These are phyloP conservation scores for Chaetodon trifasciatus DNA, from an alignment of 2,797 vertebrate genomes.

Conservation along the genomic window DNA sequence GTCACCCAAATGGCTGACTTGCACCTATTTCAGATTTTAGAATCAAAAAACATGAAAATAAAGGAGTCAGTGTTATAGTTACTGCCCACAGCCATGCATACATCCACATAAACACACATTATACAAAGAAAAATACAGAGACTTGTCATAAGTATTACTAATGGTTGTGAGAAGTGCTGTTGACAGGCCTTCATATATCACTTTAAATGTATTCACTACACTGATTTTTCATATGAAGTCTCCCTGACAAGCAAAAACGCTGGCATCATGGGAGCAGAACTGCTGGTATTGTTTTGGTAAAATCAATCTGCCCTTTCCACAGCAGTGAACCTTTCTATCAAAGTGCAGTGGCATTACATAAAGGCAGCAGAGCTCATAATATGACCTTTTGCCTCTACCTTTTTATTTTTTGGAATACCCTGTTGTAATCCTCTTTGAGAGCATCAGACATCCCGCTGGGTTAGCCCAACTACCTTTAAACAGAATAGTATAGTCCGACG, in stretches of 20 bases:
- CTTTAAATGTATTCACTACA: background rate
- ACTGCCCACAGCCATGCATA: background rate
- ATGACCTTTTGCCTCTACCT: slow-evolving; percentile 33
- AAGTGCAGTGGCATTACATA: slow-evolving; percentile 27
- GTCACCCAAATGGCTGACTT: slow-evolving; percentile 6
- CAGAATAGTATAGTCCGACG: background rate
- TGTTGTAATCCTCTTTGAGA: slow-evolving; percentile 37
- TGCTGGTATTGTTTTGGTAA: background rate
- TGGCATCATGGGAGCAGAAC: background rate
- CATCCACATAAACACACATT: background rate
- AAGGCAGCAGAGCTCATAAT: slow-evolving; percentile 9
- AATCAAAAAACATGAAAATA: background rate
- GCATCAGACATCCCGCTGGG: background rate
- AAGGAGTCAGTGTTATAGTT: background rate
- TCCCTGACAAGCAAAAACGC: background rate
- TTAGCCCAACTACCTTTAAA: background rate
- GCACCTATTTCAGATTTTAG: slow-evolving; percentile 17
- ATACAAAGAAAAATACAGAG: background rate
- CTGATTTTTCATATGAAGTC: background rate
- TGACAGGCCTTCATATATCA: background rate
- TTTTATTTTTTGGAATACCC: slow-evolving; percentile 5
- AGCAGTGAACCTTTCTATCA: slow-evolving; percentile 4
- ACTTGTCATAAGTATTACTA: background rate
- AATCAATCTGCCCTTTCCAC: slow-evolving; percentile 12
- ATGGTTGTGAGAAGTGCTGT: background rate